Base-by-base conservation (phyloP, 2,113 vertebrate species). In the Fukomys damarensis region DNA sequence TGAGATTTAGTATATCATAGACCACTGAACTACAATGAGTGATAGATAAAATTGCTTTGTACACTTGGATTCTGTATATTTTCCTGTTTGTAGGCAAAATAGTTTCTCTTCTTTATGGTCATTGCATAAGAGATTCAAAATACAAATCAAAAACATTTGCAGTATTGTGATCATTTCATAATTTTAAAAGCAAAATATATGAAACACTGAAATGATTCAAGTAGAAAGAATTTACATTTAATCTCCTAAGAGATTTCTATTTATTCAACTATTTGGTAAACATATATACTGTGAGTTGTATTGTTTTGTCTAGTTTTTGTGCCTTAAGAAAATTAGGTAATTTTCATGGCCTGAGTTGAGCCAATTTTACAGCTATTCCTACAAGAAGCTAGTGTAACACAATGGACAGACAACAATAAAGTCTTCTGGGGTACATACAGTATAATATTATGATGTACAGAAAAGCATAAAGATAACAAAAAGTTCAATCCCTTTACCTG, bases 151-250 rank as follows among this genome's bases (percentile, higher is more conserved):
- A 90, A 80, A 11, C 59, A 94, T 86, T 58, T 58, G n/a, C 54
- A 17, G 3, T 28, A 66, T 12, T 46, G 4, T 43, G 22, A 87
- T 68, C 93, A n/a, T 22, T 77, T 59, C 0, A 68, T 5, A 77
- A 66, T 61, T 77, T 89, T 38, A 43, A 93, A 93, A 88, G 14
- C 26, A 77, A 89, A 70, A 52, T 70, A 61, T 10, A 56, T 49
- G 84, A 74, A 88, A 12, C 19, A 54, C 30, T 56, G 19, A 97
- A 96, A 89, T 49, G 3, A 79, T 56, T 86, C 24, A 82, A 94
- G 63, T 13, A 52, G 43, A 46, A 24, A 72, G 24, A 93, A 93
- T 17, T 90, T 32, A 52, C 30, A 32, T 49, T 41, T 83, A 76
- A 35, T 54, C 72, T 7, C 26, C 17, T 74, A 76, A 28, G 12